These are phyloP conservation scores for Daubentonia madagascariensis DNA, from an alignment of 2,113 vertebrate genomes.

Conservation along the genomic window DNA sequence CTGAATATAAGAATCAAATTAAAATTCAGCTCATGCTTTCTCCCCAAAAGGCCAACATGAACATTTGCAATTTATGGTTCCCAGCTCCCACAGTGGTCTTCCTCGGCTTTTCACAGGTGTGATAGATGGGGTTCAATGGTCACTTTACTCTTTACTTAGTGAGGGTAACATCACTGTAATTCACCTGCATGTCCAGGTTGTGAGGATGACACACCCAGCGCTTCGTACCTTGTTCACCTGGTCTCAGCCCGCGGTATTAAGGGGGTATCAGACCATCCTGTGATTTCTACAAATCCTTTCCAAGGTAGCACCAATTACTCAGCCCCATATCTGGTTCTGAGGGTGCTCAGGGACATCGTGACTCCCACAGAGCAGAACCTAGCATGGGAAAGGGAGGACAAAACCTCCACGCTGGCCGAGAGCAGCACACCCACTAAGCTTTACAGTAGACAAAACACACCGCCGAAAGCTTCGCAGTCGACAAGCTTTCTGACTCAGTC, in stretches of 20 bases:
- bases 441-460: fast-evolving
- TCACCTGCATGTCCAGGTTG: not conserved
- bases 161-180: not conserved
- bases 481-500: not conserved
- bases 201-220: fast-evolving
- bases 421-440: fast-evolving
- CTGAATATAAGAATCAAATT: not conserved
- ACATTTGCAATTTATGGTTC: not conserved
- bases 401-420: not conserved
- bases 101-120: not conserved
- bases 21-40: not conserved
- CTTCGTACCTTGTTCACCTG: fast-evolving
- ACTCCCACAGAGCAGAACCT: not conserved
- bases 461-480: not conserved
- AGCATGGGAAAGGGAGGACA: not conserved
- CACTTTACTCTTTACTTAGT: not conserved
- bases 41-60: not conserved
- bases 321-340: not conserved
- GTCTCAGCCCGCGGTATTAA: no score
- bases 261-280: fast-evolving
- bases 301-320: fast-evolving
- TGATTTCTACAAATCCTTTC: no score
- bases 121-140: not conserved
- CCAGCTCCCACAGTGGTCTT: not conserved
- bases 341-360: not conserved